Evolutionary conservation across 37 sponge, comb jelly and placozoan species (phyloP), one percentile per base, ranked within the genome.

Genomic region (Haliclona indistincta): DNA sequence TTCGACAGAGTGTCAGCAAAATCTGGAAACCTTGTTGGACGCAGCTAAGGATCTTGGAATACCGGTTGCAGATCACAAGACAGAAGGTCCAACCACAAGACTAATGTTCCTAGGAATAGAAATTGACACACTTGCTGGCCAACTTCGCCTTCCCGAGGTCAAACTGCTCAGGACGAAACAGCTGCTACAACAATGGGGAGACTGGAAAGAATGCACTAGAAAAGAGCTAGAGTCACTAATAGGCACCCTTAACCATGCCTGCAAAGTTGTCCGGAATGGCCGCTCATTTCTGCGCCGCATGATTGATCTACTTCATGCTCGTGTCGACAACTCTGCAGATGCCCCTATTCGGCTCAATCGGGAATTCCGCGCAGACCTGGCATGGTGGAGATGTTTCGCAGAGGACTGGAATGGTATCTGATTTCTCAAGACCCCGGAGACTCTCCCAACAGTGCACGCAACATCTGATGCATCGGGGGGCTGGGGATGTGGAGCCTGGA

Each of bases 401-500:
- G n/a, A n/a, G n/a, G n/a, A 13, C n/a, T 26, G 28, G 13, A 32
- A 32, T 13, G 11, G 28, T 56, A 56, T 28, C 56, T 56, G 56
- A 29, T 28, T 28, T 25, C 56, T 56, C 56, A 56, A 56, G 28
- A 25, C 56, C 23, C 56, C 28, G 56, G 56, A 28, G 56, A 56
- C 23, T 56, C 28, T 28, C 28, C 39, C 39, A 63, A n/a, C n/a
- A n/a, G n/a, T n/a, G n/a, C n/a, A n/a, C n/a, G n/a, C n/a, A n/a
- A n/a, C n/a, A n/a, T n/a, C 76, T 3, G 64, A 63, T 75, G 76
- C 76, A 25, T 75, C 76, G 17, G 64, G 64, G 5, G 11, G 34
- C 4, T 75, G 76, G 76, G 76, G 64, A 29, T 71, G 76, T 33
- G 76, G 76, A 34, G 76, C 76, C 32, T 63, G 68, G n/a, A n/a